phyloP scores from a whole-genome alignment of 2,888 invertebrate genomes.

The Oscheius sp. region DNA sequence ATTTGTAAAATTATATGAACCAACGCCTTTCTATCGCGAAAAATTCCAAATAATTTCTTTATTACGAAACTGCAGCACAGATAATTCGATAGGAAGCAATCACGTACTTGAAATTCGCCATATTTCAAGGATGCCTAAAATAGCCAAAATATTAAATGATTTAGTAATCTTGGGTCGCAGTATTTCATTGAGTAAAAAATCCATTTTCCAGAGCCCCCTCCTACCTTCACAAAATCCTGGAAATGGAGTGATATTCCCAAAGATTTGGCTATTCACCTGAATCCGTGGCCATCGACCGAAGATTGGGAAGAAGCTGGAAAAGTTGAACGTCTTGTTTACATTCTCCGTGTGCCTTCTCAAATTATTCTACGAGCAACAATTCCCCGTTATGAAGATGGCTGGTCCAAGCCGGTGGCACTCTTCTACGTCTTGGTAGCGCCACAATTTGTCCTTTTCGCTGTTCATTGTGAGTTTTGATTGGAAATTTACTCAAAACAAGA shows the following conservation, averaged over 20 bases:
- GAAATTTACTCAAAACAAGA: not conserved
- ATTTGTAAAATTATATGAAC: too few species aligned
- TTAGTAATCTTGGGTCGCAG: too few species aligned
- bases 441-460: slow-evolving; percentile 57
- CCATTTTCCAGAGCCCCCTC: slow-evolving; percentile 21
- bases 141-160: too few species aligned
- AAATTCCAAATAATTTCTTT: too few species aligned
- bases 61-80: too few species aligned
- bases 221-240: slow-evolving; percentile 24
- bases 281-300: slow-evolving; percentile 43
- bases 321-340: slow-evolving; percentile 11
- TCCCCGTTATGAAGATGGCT: slow-evolving; percentile 77
- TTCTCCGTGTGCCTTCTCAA: slow-evolving; percentile 75
- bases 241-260: slow-evolving; percentile 31
- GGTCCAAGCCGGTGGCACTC: slow-evolving; percentile 79
- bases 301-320: slow-evolving; percentile 48
- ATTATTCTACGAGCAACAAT: slow-evolving; percentile 77
- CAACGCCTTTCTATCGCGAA: too few species aligned
- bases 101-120: too few species aligned
- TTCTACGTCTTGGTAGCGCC: slow-evolving; percentile 77
- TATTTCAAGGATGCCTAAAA: too few species aligned
- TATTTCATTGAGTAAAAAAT: too few species aligned
- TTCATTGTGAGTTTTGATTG: slow-evolving; percentile 55
- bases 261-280: slow-evolving; percentile 41
- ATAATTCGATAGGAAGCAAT: too few species aligned